These are phyloP conservation scores for Odontamblyopus rebecca DNA, from an alignment of 2,797 vertebrate genomes.

Conservation along the genomic window DNA sequence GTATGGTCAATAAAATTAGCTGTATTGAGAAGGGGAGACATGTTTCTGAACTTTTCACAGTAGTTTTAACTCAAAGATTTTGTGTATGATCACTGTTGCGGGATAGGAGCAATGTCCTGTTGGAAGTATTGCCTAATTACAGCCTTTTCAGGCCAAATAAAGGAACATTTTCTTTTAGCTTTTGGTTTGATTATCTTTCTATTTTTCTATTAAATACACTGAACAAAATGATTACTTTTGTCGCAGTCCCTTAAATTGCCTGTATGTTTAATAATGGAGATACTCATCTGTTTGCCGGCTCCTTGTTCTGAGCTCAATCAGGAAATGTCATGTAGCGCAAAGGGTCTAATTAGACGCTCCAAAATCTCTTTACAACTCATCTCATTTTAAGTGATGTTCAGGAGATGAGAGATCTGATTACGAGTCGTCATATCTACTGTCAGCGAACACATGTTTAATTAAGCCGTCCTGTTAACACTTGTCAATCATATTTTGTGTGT, in stretches of 20 bases:
- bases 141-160: too few relatives aligned
- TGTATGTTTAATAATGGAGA: background rate
- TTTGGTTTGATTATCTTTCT: too few relatives aligned
- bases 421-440: conserved; percentile 17
- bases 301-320: background rate
- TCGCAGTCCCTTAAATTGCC: background rate
- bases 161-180: too few relatives aligned
- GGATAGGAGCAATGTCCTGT: too few relatives aligned
- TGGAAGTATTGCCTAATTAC: too few relatives aligned
- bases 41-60: too few relatives aligned
- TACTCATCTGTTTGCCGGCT: background rate
- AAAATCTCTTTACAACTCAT: background rate
- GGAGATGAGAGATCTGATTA: conserved; percentile 33
- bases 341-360: background rate
- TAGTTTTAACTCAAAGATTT: too few relatives aligned
- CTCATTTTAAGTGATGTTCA: conserved; percentile 18
- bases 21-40: too few relatives aligned
- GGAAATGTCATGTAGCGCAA: conserved; percentile 1
- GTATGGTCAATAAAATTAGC: too few relatives aligned
- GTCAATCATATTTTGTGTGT: conserved; percentile 4
- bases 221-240: background rate
- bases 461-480: conserved; percentile 31
- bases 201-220: background rate
- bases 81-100: too few relatives aligned
- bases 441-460: conserved; percentile 42